Evolutionary conservation across 1,140 invertebrate genomes (phyloP), one percentile per base, ranked within the genome.

Genomic region (Drepana arcuata): DNA sequence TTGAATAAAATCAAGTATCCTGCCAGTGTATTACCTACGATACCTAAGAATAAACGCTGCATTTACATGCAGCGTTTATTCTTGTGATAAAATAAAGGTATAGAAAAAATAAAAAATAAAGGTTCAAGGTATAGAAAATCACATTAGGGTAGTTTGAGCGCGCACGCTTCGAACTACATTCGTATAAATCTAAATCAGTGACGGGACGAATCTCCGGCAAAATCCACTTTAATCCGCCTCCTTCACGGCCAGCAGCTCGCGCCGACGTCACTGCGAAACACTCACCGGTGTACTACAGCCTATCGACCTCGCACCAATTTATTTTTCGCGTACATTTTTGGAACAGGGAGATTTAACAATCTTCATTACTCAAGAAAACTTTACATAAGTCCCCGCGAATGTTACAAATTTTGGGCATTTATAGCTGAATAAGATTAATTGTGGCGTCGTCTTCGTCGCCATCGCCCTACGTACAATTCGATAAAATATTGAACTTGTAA

Each of bases 111-210:
- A n/a, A n/a, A n/a, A n/a, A n/a, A n/a, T n/a, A n/a, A n/a, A n/a
- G n/a, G n/a, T n/a, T n/a, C n/a, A n/a, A n/a, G n/a, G n/a, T n/a
- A n/a, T n/a, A n/a, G 45, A 48, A 54, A 69, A 66, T 69, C 55
- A 61, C 51, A 59, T 61, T 69, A 69, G 51, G 48, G 53, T 50
- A 56, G 61, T 58, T 61, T 48, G 47, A 50, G 48, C 41, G 15
- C 33, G 44, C 46, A 43, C 52, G 44, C 34, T 46, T 4, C 18
- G 50, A 61, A 61, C 50, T 57, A 55, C 54, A 59, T 41, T 34
- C 41, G 53, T 52, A 59, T 66, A 61, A 63, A 66, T 67, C 57
- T 67, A 59, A 63, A 63, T 69, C 62, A 61, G 48, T 33, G 37
- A 16, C 47, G 36, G 43, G 30, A 40, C 40, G 35, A 43, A 48